Evolutionary conservation across 2,888 invertebrate species (phyloP).

Genomic region (Lasioglossum pauxillum): DNA sequence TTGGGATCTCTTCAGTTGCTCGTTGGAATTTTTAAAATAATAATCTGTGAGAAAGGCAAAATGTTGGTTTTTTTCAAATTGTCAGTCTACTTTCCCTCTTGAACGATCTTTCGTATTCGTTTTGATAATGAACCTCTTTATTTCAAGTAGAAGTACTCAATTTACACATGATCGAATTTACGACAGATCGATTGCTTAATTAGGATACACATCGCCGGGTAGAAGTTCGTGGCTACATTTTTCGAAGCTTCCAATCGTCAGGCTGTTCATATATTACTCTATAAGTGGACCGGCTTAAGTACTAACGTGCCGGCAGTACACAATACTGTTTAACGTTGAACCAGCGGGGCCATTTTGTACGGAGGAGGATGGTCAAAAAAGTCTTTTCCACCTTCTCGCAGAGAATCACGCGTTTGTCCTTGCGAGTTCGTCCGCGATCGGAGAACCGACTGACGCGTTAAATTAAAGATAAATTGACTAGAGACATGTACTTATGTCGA

Average conservation of each 20-base stretch:
- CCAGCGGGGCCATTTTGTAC: conserved; percentile 2
- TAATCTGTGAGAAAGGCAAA: too few species aligned
- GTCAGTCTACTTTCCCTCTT: background rate
- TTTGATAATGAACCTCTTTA: conserved; percentile 33
- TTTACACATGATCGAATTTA: conserved; percentile 31
- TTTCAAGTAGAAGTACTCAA: conserved; percentile 39
- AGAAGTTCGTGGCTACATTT: conserved; percentile 31
- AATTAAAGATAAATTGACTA: conserved; percentile 67
- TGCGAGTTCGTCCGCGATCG: background rate
- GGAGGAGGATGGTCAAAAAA: background rate
- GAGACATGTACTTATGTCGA: conserved; percentile 60
- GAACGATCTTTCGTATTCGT: background rate
- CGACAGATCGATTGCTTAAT: conserved; percentile 23
- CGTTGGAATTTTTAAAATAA: background rate
- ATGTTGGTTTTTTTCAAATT: background rate
- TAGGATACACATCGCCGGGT: conserved; percentile 21
- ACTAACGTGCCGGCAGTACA: conserved; percentile 40
- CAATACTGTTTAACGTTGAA: conserved; percentile 18
- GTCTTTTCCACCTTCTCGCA: background rate
- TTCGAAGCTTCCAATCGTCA: conserved; percentile 23
- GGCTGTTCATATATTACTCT: conserved; percentile 45
- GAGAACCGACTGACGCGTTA: conserved; percentile 32
- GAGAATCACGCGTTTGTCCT: background rate
- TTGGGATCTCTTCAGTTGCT: background rate
- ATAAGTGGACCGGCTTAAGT: conserved; percentile 54